phyloP scores from a whole-genome alignment of 2,888 invertebrate species.

The Syrphus vitripennis region DNA sequence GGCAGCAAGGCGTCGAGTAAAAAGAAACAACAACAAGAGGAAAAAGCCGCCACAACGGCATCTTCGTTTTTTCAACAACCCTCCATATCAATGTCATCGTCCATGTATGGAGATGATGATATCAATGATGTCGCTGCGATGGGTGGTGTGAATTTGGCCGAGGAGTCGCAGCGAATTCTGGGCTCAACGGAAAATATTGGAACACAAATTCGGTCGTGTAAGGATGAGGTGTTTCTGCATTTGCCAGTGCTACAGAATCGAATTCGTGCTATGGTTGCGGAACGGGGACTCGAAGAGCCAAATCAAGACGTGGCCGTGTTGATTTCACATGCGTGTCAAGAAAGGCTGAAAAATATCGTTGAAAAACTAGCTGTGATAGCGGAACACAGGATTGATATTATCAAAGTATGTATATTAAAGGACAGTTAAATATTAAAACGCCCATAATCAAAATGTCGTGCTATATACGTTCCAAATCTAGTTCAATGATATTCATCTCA shows the following conservation, averaged over 20 bases:
- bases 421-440: too few relatives aligned
- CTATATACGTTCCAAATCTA: too few relatives aligned
- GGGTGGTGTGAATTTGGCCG: constrained; percentile 98
- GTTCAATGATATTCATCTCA: too few relatives aligned
- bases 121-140: constrained; percentile 99
- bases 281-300: constrained; percentile 92
- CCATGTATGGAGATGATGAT: constrained; percentile 92
- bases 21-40: constrained; percentile 89
- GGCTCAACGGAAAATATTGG: constrained; percentile 95
- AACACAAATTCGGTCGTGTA: constrained; percentile 93
- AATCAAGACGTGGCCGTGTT: constrained; percentile 92
- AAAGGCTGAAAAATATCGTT: constrained; percentile 93
- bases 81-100: constrained; percentile 81
- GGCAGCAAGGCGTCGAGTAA: constrained; percentile 84
- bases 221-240: constrained; percentile 94
- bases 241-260: constrained; percentile 89
- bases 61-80: constrained; percentile 82
- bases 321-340: constrained; percentile 96
- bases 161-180: constrained; percentile 96
- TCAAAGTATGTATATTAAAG: constrained; percentile 86
- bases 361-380: constrained; percentile 96
- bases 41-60: constrained; percentile 81
- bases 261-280: constrained; percentile 88
- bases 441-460: too few relatives aligned
- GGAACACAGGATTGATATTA: constrained; percentile 96